Evolutionary conservation across 2,888 invertebrate species (phyloP).

Genomic region (Noctua pronuba): DNA sequence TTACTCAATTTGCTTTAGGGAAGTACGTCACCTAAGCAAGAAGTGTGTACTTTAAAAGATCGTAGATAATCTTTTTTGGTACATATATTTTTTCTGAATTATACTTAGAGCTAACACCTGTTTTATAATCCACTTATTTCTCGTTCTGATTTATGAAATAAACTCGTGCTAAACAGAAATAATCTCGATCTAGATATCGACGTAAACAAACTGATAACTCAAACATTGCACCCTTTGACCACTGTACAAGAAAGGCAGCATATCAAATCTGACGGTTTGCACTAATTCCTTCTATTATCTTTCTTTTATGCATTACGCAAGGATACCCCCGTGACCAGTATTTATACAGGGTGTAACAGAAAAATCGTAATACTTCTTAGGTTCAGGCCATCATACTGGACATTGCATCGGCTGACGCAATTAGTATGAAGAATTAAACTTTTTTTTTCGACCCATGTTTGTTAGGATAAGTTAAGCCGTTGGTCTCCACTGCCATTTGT

Average conservation of each 20-base stretch:
- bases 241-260: conserved; percentile 27
- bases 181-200: conserved; percentile 12
- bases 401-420: background rate
- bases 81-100: background rate
- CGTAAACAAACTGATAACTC: conserved; percentile 27
- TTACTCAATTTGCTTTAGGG: conserved; percentile 36
- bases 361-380: background rate
- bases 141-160: conserved; percentile 7
- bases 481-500: background rate
- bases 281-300: conserved; percentile 53
- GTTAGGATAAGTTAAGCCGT: too few species aligned
- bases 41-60: background rate
- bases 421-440: too few species aligned
- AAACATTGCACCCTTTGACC: conserved; percentile 24
- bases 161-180: background rate
- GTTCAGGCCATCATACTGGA: background rate
- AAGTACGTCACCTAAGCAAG: background rate
- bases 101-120: background rate
- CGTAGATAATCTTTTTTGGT: background rate
- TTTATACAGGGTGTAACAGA: conserved; percentile 23
- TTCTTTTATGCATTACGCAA: conserved; percentile 41
- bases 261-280: conserved; percentile 35
- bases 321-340: conserved; percentile 36
- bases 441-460: too few species aligned
- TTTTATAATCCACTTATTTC: background rate